Conservation (phyloP, 1,140 invertebrate genomes). For the Spodoptera litura region DNA sequence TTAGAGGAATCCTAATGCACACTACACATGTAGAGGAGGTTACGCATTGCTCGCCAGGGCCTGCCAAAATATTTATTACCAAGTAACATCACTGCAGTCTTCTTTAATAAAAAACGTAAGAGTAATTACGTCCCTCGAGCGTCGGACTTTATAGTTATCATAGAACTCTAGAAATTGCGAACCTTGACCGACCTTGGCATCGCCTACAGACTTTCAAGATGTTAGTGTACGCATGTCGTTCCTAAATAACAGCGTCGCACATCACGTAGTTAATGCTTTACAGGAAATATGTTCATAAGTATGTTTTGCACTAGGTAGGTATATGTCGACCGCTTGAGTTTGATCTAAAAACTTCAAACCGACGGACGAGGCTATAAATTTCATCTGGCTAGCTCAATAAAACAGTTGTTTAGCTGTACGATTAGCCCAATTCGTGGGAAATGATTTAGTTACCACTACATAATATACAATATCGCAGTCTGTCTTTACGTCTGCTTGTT, state of each 20-base stretch:
- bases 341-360: slow-evolving; percentile 39
- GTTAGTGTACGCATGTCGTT: no score
- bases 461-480: slow-evolving; percentile 1
- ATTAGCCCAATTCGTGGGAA: slow-evolving; percentile 42
- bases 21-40: neutral
- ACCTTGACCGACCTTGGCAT: no score
- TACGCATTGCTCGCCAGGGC: no score
- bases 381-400: slow-evolving; percentile 37
- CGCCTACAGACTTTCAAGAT: no score
- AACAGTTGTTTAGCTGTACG: slow-evolving; percentile 36
- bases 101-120: no score
- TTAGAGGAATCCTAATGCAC: neutral
- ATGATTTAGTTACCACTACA: slow-evolving; percentile 38
- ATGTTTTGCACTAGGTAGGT: neutral
- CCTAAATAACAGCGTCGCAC: no score
- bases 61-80: no score
- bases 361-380: slow-evolving; percentile 19
- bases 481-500: neutral
- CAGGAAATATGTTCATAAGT: slow-evolving; percentile 21
- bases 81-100: no score
- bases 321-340: neutral
- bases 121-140: no score
- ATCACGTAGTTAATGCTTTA: slow-evolving; percentile 7
- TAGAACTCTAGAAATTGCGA: no score
- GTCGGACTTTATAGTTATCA: no score